Conservation (phyloP, 2,113 vertebrate genomes). For the Lathamus discolor region DNA sequence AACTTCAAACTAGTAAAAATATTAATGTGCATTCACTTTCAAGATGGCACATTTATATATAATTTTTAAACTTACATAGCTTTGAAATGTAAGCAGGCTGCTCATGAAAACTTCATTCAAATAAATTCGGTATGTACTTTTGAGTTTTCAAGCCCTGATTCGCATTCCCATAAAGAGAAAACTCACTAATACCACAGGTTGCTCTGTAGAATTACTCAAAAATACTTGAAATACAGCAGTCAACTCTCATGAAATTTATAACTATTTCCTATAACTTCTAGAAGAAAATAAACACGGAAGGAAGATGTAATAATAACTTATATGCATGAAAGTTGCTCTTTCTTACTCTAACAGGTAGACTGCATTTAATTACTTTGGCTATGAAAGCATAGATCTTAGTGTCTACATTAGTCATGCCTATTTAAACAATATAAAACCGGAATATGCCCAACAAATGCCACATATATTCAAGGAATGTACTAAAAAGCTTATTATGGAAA, state of each 20-base stretch:
- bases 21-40: background rate
- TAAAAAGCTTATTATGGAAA: background rate
- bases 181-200: background rate
- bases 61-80: background rate
- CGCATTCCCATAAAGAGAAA: background rate
- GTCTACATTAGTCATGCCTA: background rate
- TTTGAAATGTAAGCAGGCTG: background rate
- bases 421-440: background rate
- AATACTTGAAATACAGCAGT: background rate
- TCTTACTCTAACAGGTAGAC: background rate
- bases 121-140: background rate
- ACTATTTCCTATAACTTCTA: background rate
- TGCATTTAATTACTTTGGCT: rapidly evolving
- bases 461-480: background rate
- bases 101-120: background rate
- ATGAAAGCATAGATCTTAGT: background rate
- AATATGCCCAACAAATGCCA: background rate
- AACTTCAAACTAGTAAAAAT: background rate
- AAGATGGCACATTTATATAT: background rate
- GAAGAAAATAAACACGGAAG: background rate
- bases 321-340: background rate
- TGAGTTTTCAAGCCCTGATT: background rate
- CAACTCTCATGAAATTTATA: background rate
- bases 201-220: background rate
- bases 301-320: background rate